A percentile compares a stretch with the other conserved stretches of the same genome.
Evolutionary conservation across 2,113 vertebrate genomes (phyloP).

Genomic region (Xenus cinereus): DNA sequence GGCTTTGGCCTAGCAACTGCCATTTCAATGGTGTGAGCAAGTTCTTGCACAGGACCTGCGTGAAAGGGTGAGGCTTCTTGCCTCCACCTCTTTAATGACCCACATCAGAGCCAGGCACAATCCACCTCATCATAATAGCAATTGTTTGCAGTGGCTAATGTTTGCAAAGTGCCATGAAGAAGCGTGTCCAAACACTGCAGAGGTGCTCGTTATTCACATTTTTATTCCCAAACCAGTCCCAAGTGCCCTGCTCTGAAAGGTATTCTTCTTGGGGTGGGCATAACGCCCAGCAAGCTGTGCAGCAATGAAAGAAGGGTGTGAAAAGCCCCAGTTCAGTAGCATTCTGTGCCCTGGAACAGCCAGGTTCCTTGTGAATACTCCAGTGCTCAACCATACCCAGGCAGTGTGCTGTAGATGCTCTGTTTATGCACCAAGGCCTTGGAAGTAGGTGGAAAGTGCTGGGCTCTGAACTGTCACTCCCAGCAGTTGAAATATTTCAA

Average conservation of each 20-base stretch:
- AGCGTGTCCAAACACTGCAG: not conserved
- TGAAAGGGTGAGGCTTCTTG: not conserved
- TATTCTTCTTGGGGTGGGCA: not conserved
- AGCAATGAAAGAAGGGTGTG: not conserved
- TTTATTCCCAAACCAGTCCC: not conserved
- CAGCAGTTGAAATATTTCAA: not conserved
- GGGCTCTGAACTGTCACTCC: not conserved
- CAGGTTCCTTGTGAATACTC: not conserved
- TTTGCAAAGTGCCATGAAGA: constrained; percentile 11
- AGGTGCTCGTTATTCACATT: not conserved
- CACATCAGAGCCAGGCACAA: not conserved
- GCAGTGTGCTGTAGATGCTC: not conserved
- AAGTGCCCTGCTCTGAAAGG: not conserved
- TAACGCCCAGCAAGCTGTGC: not conserved
- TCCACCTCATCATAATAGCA: not conserved
- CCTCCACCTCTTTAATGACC: constrained; percentile 3
- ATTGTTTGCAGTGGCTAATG: constrained; percentile 32
- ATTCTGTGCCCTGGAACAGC: not conserved
- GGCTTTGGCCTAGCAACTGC: not conserved
- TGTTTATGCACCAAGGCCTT: not conserved
- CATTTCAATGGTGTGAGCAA: not conserved
- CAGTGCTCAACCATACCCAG: not conserved
- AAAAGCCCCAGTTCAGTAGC: not conserved
- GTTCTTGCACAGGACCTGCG: not conserved
- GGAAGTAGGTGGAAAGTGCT: not conserved